These are phyloP conservation scores for Dermatophagoides farinae DNA, from an alignment of 1,140 invertebrate genomes.

Conservation along the genomic window DNA sequence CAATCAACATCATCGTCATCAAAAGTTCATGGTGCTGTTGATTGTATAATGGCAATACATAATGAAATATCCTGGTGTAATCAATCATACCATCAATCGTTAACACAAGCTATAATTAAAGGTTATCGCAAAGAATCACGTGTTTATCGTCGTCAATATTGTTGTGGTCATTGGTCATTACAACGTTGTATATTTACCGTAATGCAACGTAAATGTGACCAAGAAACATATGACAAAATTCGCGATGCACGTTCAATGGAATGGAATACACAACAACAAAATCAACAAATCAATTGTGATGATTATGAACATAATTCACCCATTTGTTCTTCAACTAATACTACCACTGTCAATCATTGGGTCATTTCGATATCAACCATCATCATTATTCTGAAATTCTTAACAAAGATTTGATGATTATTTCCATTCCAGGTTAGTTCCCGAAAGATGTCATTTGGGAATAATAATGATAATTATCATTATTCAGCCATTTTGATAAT, in stretches of 20 bases:
- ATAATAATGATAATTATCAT: no score
- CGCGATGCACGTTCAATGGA: not conserved
- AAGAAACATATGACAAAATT: not conserved
- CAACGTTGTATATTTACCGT: not conserved
- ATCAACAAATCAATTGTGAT: not conserved
- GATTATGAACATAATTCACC: constrained; percentile 1
- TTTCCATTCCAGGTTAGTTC: no score
- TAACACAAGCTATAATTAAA: not conserved
- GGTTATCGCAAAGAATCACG: not conserved
- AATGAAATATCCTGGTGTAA: not conserved
- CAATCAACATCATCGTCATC: not conserved
- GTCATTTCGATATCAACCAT: not conserved
- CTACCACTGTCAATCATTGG: not conserved
- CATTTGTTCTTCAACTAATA: not conserved
- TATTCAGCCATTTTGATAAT: no score
- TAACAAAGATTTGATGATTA: no score
- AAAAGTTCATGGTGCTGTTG: not conserved
- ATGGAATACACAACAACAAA: not conserved
- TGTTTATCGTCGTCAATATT: not conserved
- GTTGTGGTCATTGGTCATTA: not conserved
- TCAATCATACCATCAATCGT: not conserved
- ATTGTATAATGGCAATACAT: not conserved
- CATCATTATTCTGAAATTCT: not conserved
- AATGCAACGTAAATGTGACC: not conserved
- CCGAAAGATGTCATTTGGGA: no score